Evolutionary conservation across 2,113 vertebrate species (phyloP).

Genomic region (Alethe castanea): DNA sequence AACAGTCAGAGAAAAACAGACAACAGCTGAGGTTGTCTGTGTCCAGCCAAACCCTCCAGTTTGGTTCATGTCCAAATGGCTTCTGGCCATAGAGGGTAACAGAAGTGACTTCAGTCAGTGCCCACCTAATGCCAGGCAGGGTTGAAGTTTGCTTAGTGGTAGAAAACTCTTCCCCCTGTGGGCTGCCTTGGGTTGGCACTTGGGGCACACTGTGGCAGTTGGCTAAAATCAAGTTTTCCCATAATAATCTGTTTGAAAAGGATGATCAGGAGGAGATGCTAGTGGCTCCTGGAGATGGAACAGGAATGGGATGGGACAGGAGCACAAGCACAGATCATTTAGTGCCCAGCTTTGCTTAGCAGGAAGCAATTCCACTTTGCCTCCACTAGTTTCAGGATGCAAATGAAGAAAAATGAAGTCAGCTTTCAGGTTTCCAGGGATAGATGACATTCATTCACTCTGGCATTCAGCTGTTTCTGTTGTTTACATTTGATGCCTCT

Average conservation of each 20-base stretch:
- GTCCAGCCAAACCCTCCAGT: not conserved
- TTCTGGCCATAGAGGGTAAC: rapidly evolving
- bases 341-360: not conserved
- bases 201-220: rapidly evolving
- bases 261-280: not conserved
- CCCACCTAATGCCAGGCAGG: not conserved
- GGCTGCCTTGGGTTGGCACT: not conserved
- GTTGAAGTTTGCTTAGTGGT: not conserved
- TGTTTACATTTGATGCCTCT: constrained; percentile 47
- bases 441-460: not conserved
- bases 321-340: not conserved
- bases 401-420: not conserved
- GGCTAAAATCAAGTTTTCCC: not conserved
- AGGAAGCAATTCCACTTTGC: not conserved
- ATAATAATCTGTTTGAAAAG: not conserved
- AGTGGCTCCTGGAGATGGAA: not conserved
- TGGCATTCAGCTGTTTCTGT: not conserved
- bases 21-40: not conserved
- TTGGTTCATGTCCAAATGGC: no score
- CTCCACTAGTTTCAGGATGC: not conserved
- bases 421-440: not conserved
- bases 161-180: not conserved
- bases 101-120: not conserved
- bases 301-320: not conserved
- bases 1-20: not conserved